Base-by-base conservation (phyloP, 2,797 vertebrate species). In the Vireo griseus region DNA sequence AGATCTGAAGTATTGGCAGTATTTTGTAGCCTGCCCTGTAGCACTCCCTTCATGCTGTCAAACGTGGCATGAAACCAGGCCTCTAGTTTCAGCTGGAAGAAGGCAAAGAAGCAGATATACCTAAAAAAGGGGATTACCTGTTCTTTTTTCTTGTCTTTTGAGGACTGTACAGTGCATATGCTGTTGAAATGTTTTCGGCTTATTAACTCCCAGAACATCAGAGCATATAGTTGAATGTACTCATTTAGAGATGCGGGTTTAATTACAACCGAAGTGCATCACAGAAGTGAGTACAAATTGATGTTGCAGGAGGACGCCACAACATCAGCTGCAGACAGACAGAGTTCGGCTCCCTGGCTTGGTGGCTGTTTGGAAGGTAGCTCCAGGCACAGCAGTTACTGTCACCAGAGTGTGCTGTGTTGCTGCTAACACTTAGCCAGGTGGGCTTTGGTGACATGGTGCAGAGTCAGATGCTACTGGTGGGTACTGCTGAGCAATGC, bases 211-310 rank as follows among this genome's bases (percentile, higher is more conserved):
- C 51, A 88, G 91, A 85, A 8, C 42, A 35, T 78, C 37, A 89
- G 63, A 77, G 73, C 3, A 1, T 20, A 5, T 24, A 61, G 48
- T 68, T 94, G 63, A 59, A 89, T 76, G 74, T 47, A 10, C 26
- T 65, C 47, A 6, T 84, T 93, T 80, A 94, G 51, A 48, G 51
- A 47, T 75, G 22, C 39, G 12, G 8, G 58, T 93, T 96, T 93
- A 90, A 83, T 94, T 93, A 67, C 16, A 84, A 11, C 22, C 29
- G 55, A 88, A 68, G 65, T 92, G 10, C 7, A 5, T 82, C 95
- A 73, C 63, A 76, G 59, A 93, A 77, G 14, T n/a, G 57, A 86
- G 79, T 83, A 52, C 63, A 87, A 68, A 81, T 45, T 75, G 62
- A 26, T 82, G n/a, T 78, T 90, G 50, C 39, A 54, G 63, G 68